Evolutionary conservation across 2,888 invertebrate species (phyloP).

Genomic region (Cheilosia urbana): DNA sequence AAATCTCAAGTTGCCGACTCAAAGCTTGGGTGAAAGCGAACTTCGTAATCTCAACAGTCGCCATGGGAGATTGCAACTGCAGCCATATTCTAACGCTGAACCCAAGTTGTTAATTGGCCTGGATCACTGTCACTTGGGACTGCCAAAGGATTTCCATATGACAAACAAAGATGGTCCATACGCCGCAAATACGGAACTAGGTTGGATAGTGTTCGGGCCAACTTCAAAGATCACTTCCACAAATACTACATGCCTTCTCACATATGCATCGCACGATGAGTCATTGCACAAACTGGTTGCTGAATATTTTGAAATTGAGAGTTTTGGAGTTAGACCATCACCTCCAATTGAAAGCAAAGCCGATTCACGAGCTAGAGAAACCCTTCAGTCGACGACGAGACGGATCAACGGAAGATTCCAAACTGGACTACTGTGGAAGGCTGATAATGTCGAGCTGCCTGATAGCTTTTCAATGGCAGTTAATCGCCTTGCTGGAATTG

Average conservation of each 20-base stretch:
- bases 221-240: background rate
- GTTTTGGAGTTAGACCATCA: slow-evolving; percentile 26
- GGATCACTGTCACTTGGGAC: slow-evolving; percentile 56
- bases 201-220: slow-evolving; percentile 45
- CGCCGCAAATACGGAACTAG: slow-evolving; percentile 39
- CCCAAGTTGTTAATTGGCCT: slow-evolving; percentile 49
- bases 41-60: background rate
- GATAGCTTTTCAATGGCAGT: slow-evolving; percentile 69
- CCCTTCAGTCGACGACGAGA: slow-evolving; percentile 12
- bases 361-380: slow-evolving; percentile 18
- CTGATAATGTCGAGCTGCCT: slow-evolving; percentile 15
- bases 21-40: slow-evolving; percentile 9
- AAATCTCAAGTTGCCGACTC: slow-evolving; percentile 36
- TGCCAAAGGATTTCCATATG: slow-evolving; percentile 3
- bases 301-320: slow-evolving; percentile 35
- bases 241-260: slow-evolving; percentile 10
- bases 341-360: background rate
- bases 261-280: background rate
- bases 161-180: slow-evolving; percentile 1
- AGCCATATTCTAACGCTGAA: slow-evolving; percentile 27
- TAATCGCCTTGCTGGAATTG: slow-evolving; percentile 58
- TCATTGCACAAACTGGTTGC: slow-evolving; percentile 13
- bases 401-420: slow-evolving; percentile 2
- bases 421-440: slow-evolving; percentile 30
- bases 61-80: background rate